A percentile compares a stretch with the other conserved stretches of the same genome.
phyloP scores from a whole-genome alignment of 2,797 vertebrate genomes.

The Acropternis orthonyx region DNA sequence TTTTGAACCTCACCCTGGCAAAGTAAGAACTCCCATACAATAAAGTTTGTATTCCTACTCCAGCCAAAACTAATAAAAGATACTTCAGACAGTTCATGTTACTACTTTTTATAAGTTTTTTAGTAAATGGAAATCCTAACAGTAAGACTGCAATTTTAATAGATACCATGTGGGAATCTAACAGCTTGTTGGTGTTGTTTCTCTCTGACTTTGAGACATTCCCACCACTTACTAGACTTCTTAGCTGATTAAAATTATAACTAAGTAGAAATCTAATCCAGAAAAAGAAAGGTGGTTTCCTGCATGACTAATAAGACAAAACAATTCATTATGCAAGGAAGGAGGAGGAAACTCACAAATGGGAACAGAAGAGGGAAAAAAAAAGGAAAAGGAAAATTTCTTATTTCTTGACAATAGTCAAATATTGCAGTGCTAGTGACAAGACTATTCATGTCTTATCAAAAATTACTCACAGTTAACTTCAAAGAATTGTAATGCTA shows the following conservation, averaged over 20 bases:
- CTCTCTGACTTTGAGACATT: background rate
- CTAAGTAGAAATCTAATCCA: background rate
- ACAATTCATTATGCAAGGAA: background rate
- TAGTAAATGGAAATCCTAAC: background rate
- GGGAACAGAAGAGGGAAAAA: background rate
- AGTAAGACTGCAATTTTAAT: background rate
- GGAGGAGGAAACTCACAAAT: background rate
- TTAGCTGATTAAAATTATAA: background rate
- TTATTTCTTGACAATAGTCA: background rate
- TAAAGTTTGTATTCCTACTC: background rate
- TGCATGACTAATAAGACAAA: background rate
- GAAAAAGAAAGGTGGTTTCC: background rate
- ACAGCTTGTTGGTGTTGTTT: background rate
- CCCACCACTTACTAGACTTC: background rate
- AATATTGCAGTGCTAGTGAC: background rate
- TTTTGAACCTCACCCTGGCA: background rate
- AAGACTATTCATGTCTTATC: background rate
- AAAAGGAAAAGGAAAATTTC: background rate
- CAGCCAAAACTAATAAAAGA: background rate
- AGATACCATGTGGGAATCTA: background rate
- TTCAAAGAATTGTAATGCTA: background rate
- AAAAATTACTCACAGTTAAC: background rate
- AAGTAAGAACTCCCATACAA: background rate
- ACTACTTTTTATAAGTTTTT: background rate
- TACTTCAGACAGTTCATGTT: background rate